Conservation (phyloP, 2,113 vertebrate genomes). For the Kobus ellipsiprymnus region DNA sequence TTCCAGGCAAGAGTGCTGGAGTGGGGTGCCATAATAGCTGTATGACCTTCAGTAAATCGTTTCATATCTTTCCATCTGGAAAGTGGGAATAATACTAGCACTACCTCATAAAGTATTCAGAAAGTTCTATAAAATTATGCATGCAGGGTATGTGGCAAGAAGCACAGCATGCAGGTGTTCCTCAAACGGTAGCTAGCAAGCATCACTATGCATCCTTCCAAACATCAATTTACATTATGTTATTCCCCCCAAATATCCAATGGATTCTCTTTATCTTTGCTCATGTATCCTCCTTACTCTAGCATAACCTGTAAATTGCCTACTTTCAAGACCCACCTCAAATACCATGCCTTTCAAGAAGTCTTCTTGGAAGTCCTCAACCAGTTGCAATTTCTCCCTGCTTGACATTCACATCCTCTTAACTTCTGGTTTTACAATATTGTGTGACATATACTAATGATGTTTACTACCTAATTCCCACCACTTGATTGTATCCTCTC, state of each 20-base stretch:
- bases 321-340: not conserved
- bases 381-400: not conserved
- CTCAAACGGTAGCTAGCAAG: not conserved
- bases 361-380: not conserved
- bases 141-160: not conserved
- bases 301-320: not conserved
- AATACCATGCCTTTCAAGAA: not conserved
- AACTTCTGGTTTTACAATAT: not conserved
- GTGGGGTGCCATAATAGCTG: not conserved
- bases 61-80: not conserved
- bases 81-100: not conserved
- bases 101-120: not conserved
- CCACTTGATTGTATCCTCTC: not conserved
- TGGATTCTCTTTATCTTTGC: not conserved
- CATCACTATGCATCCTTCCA: not conserved
- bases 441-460: not conserved
- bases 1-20: too few relatives aligned
- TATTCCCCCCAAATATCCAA: not conserved
- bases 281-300: not conserved
- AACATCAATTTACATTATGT: not conserved
- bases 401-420: not conserved
- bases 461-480: not conserved
- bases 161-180: not conserved
- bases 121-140: not conserved
- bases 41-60: not conserved